Evolutionary conservation across 2,888 invertebrate species (phyloP), one percentile per base, ranked within the genome.

Genomic region (Hemistola chrysoprasaria): DNA sequence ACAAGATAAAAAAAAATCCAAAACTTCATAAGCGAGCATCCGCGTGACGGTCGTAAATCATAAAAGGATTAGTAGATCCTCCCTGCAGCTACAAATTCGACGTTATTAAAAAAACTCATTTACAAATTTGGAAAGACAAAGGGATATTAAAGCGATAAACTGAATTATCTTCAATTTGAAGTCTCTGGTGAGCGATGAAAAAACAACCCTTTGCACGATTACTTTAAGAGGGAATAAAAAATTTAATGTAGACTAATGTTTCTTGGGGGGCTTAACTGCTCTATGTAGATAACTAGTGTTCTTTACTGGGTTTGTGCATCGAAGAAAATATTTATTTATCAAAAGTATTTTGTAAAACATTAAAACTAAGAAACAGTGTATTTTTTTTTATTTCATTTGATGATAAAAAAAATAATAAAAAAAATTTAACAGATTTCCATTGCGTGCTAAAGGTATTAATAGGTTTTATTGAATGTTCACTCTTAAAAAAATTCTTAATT

Each of bases 51-150:
- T 65, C 61, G 72, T 86, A 84, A 87, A 85, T 86, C 83, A 83
- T 68, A 71, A 69, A 79, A 76, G 82, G 80, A 78, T 81, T 82
- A 80, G 35, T 34, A 40, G 22, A 8, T 27, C 59, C 58, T 53
- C 62, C 59, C 42, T 53, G 56, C 57, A 58, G 70, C 74, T 80
- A 80, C 82, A 72, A 87, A 86, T 83, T 84, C 76, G 83, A 71
- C 70, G 78, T 85, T 84, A 85, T 87, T 85, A 87, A 86, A 87
- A 86, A 86, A 85, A 84, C 80, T 85, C 84, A 86, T 87, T 86
- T 83, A 80, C 85, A 84, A 86, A 86, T 86, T 86, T 79, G 69
- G 71, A 80, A 82, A 85, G 84, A 86, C 85, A 82, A 84, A 78
- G 71, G 80, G 80, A 84, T 87, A 80, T 80, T 81, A 80, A 76